Base-by-base conservation (phyloP, 2,797 vertebrate species). In the Uromys caudimaculatus region DNA sequence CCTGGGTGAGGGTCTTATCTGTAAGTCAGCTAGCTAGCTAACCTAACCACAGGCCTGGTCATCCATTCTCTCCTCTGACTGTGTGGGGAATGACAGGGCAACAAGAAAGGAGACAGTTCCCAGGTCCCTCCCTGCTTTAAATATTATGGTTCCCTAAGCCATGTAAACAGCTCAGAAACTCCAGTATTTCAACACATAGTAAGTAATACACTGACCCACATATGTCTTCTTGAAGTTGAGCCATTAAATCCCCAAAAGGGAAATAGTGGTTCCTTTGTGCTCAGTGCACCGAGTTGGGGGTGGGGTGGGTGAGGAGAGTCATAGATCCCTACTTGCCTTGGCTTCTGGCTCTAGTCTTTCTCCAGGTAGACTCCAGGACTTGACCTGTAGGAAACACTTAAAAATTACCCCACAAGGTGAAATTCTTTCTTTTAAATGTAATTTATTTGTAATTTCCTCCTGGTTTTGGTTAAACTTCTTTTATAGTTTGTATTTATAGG, bases 161-260 rank as follows among this genome's bases (percentile, higher is more conserved):
- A 47, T n/a, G 77, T 69, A 78, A 90, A 90, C 0, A 6, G 79
- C 73, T 83, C 90, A 79, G 95, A 95, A 93, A 95, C 93, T 69
- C 90, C 93, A 95, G 47, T 24, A 41, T 92, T 92, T 90, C 81
- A 73, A 82, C 92, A 93, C 60, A n/a, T 19, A 83, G 93, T 60
- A 83, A 86, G 93, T 44, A 83, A 86, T 85, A 13, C 4, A 35
- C 11, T 27, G 77, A 84, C 64, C 84, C 76, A 23, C 69, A 10
- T 38, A 23, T 1, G 27, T n/a, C 84, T 54, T 24, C 1, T 0
- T 60, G 50, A 44, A 52, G 62, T 47, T n/a, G 90, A 84, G 87
- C 0, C 1, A 58, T 60, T 41, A 89, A 89, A 52, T 21, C 11
- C 27, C 32, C 11, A 9, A 0, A 47, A 79, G 82, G 73, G 60